Percentiles rank a stretch among this genome's conserved stretches.
Conservation (phyloP, 2,888 invertebrate genomes). For the Idaea dimidiata region DNA sequence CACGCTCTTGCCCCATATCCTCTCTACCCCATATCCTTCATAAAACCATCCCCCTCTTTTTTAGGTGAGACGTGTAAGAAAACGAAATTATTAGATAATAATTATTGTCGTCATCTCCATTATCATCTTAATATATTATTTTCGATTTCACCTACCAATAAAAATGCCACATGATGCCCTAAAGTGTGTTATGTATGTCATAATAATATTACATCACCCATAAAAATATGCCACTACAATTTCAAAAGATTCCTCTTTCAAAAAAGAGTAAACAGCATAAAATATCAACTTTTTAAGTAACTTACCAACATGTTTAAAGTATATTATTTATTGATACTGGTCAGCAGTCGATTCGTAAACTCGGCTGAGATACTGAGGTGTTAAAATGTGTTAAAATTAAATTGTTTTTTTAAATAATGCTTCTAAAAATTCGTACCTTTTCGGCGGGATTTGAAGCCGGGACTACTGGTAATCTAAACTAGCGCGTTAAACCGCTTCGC, state of each 20-base stretch:
- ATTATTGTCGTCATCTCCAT: no score
- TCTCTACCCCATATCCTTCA: not conserved
- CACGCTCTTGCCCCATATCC: not conserved
- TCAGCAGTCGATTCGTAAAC: no score
- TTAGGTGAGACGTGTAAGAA: not conserved
- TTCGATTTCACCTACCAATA: not conserved
- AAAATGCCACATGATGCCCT: not conserved
- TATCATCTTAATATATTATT: not conserved
- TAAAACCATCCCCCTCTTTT: not conserved
- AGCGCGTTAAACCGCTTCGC: no score
- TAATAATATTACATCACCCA: not conserved
- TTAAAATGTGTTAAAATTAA: no score
- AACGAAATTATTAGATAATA: not conserved
- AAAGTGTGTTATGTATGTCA: not conserved
- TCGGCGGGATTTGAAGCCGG: no score
- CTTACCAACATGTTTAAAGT: no score
- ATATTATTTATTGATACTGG: no score
- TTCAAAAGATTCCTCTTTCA: not conserved
- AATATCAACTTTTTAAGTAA: not conserved
- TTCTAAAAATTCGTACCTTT: no score
- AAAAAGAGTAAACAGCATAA: not conserved
- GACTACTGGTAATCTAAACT: no score
- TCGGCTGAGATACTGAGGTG: no score
- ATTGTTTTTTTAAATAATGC: no score
- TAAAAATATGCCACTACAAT: not conserved